phyloP scores from a whole-genome alignment of 2,113 vertebrate genomes.

The Phaethon lepturus region DNA sequence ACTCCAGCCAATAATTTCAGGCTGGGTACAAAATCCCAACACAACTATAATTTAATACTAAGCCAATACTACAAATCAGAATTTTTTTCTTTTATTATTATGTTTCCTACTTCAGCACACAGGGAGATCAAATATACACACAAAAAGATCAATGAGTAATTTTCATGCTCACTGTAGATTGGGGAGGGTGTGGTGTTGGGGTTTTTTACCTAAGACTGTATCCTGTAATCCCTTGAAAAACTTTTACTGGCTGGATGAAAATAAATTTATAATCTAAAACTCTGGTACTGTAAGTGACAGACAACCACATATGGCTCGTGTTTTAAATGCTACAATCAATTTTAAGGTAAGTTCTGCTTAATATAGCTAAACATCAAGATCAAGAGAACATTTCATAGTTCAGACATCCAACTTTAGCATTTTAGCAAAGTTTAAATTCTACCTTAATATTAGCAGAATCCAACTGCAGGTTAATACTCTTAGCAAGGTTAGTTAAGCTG shows the following conservation, averaged over 20 bases:
- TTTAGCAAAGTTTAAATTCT: background rate
- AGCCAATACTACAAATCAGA: background rate
- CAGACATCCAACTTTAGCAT: accelerated
- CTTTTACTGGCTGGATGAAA: background rate
- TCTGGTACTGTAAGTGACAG: background rate
- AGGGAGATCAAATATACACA: background rate
- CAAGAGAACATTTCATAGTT: background rate
- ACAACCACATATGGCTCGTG: background rate
- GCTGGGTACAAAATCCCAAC: background rate
- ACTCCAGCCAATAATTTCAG: background rate
- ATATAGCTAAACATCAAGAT: background rate
- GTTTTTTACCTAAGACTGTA: background rate
- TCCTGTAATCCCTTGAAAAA: background rate
- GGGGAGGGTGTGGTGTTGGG: too few relatives aligned
- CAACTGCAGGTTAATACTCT: background rate
- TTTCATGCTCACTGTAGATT: background rate
- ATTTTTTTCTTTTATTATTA: background rate
- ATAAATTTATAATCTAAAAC: background rate
- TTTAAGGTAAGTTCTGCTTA: background rate
- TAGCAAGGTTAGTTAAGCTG: background rate
- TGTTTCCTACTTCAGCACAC: background rate
- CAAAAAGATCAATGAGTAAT: background rate
- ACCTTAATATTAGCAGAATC: background rate
- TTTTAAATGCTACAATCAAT: background rate
- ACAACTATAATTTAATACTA: background rate